phyloP scores from a whole-genome alignment of 2,888 invertebrate species.

The Calliphora vomitoria region DNA sequence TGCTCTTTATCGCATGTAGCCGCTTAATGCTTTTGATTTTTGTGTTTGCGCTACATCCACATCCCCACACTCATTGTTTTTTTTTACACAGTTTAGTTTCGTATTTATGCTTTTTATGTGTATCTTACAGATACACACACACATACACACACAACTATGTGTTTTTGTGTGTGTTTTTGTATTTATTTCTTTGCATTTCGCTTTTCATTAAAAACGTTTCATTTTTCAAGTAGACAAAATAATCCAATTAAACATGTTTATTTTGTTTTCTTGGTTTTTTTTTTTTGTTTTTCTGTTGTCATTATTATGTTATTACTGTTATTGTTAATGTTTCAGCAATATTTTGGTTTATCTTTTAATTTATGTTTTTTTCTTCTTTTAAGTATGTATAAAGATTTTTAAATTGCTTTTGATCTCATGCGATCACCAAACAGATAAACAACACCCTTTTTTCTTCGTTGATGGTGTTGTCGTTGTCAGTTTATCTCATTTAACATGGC shows the following conservation, averaged over 20 bases:
- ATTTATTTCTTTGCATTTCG: conserved; percentile 28
- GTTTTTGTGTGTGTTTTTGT: conserved; percentile 1
- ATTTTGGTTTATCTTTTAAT: conserved; percentile 15
- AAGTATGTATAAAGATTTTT: conserved; percentile 2
- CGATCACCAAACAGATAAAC: not conserved
- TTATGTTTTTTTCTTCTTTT: not conserved
- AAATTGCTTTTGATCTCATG: not conserved
- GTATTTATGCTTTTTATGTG: conserved; percentile 6
- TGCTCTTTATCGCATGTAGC: conserved; percentile 49
- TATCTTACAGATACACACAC: not conserved
- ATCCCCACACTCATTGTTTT: not conserved
- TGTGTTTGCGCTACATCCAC: conserved; percentile 20
- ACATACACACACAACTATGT: not conserved
- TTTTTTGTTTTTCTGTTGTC: conserved; percentile 1
- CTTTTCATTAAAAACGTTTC: conserved; percentile 50
- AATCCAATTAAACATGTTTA: conserved; percentile 60
- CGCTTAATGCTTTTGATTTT: conserved; percentile 56
- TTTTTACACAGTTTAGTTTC: not conserved
- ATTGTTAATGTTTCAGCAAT: not conserved
- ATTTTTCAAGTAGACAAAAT: conserved; percentile 54
- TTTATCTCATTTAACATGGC: not conserved
- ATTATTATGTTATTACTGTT: conserved; percentile 20
- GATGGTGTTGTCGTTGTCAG: not conserved
- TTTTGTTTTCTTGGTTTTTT: conserved; percentile 32
- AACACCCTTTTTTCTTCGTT: not conserved